These are phyloP conservation scores for Neostethus bicornis DNA, from an alignment of 2,797 vertebrate species.

Conservation along the genomic window DNA sequence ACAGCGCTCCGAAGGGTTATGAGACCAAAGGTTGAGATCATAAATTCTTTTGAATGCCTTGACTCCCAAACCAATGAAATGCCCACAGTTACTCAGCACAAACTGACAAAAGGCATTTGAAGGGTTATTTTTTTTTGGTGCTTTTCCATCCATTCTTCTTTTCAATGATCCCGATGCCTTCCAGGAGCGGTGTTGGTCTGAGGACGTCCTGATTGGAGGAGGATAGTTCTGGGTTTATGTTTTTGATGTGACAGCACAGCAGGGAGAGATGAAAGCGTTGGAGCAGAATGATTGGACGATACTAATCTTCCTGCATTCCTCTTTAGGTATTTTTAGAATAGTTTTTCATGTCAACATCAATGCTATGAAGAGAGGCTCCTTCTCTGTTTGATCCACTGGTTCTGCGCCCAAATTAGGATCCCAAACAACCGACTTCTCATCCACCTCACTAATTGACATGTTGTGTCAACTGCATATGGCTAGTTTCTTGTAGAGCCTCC, in stretches of 20 bases:
- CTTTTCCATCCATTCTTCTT: no score
- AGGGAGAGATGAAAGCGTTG: conserved; percentile 58
- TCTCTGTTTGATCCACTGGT: conserved; percentile 52
- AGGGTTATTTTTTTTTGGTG: no score
- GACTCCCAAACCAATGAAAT: no score
- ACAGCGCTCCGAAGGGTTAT: no score
- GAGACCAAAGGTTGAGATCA: no score
- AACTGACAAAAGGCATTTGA: no score
- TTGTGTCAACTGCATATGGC: conserved; percentile 57
- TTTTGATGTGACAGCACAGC: conserved; percentile 59
- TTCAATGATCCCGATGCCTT: no score
- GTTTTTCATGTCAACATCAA: conserved; percentile 61
- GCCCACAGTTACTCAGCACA: no score
- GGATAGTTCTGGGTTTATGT: conserved; percentile 58
- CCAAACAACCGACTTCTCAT: conserved; percentile 26
- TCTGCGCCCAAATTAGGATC: conserved; percentile 18
- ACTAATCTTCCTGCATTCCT: conserved; percentile 51
- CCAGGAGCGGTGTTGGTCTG: no score
- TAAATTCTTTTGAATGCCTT: no score
- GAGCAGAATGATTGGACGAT: conserved; percentile 50
- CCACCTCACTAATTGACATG: conserved; percentile 64
- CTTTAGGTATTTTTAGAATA: conserved; percentile 57
- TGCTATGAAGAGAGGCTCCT: conserved; percentile 42
- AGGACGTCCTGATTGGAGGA: conserved; percentile 58
- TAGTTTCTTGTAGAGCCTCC: conserved; percentile 52